Base-by-base conservation (phyloP, 2,797 vertebrate species). In the Chrosomus eos region DNA sequence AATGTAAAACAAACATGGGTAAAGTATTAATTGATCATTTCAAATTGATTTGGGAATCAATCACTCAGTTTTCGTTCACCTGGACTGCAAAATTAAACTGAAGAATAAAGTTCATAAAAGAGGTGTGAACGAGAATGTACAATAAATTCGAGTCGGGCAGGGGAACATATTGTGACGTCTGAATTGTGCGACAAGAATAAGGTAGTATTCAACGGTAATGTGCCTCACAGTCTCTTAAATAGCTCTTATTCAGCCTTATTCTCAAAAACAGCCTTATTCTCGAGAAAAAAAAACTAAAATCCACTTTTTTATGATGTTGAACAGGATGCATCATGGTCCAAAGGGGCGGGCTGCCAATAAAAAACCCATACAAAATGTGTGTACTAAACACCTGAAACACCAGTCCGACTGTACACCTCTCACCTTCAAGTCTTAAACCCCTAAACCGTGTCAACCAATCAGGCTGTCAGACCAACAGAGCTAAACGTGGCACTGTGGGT, bases 1-100 rank as follows among this genome's bases (percentile, higher is more conserved):
- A 26, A 45, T 11, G n/a, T 53, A 72, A 68, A 88, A 78, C 19
- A 81, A 38, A 51, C 66, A 88, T 82, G 85, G 77, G 67, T 89
- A 55, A 85, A 85, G 67, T 78, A 90, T 86, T 78, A 58, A 83
- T 89, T 68, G 43, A 83, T 55, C 70, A 66, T 87, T 88, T 90
- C 87, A 88, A 72, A 48, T 68, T 87, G 18, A 75, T 60, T 62
- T 45, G 55, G 62, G 55, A 77, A 28, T 75, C 16, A 74, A 85
- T 81, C 58, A 68, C 36, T 80, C 72, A 68, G 43, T 62, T 76
- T 9, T 55, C 51, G 43, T 51, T 85, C 77, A 72, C 36, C 72
- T 26, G 40, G 45, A 58, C n/a, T 3, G 38, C 13, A 62, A 18
- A 26, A 36, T 53, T 58, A 74, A 84, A 55, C 53, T 16, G 83